Evolutionary conservation across 2,797 vertebrate genomes (phyloP), one percentile per base, ranked within the genome.

Genomic region (Synanceia verrucosa): DNA sequence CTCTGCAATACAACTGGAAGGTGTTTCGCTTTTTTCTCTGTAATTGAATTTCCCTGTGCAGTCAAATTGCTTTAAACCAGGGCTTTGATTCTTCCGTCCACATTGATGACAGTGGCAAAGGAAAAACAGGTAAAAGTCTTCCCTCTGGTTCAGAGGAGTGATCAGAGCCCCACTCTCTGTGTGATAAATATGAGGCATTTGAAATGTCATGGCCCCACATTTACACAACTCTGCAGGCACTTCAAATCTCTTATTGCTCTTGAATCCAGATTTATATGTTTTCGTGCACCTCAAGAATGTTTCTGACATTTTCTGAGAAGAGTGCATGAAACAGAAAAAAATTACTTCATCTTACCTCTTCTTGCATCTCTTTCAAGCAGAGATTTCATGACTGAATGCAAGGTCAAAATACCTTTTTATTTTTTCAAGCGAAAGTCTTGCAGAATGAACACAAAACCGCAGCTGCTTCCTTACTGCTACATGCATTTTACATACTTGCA

Each of bases 31-130:
- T 58, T 59, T 52, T 47, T 24, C 10, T 59, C 19, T 57, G 23
- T 84, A 74, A 82, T 76, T 71, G 51, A 83, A 81, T 78, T 62
- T 69, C 56, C 57, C 31, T 4, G 56, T 52, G 61, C 55, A 34
- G 29, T 24, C n/a, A 14, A 29, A 69, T 48, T 66, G 46, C 59
- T 79, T 80, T 58, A 65, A 70, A 75, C 26, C 48, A 7, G 9
- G 43, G 29, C 31, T 85, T 58, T 78, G 76, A 80, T 80, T 82
- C 73, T 28, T 56, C 53, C 50, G 63, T 83, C 78, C 74, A 74
- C 71, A 72, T 3, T 19, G 61, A 50, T 56, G 66, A 73, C 50
- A 31, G 21, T 51, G 69, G 72, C 62, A 71, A 69, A 78, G 64
- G 21, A 29, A 70, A n/a, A 73, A 50, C 14, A 57, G 34, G 21